Evolutionary conservation across 2,888 invertebrate species (phyloP).

Genomic region (Thymelicus sylvestris): DNA sequence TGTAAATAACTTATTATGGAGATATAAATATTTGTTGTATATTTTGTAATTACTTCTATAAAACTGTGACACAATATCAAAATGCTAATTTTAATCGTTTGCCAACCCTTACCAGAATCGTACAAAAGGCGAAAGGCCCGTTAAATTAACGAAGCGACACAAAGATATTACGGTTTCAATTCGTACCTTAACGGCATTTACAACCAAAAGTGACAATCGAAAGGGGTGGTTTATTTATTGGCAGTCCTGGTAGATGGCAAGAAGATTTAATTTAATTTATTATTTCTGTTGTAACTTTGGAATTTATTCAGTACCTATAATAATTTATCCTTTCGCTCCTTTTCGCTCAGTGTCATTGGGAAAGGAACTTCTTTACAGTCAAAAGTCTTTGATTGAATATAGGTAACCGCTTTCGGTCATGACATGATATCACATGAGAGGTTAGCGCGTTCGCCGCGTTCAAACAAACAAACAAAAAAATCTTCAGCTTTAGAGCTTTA

Average conservation of each 20-base stretch:
- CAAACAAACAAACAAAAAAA: too few relatives aligned
- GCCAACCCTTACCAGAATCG: constrained; percentile 19
- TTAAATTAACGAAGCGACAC: constrained; percentile 32
- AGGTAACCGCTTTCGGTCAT: too few relatives aligned
- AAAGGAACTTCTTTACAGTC: too few relatives aligned
- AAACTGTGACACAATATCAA: neutral
- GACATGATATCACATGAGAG: too few relatives aligned
- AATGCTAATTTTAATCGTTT: constrained; percentile 1
- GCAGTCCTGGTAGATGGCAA: neutral
- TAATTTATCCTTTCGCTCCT: neutral
- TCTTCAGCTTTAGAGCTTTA: too few relatives aligned
- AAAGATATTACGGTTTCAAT: constrained; percentile 34
- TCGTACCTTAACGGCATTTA: constrained; percentile 24
- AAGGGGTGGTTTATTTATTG: constrained; percentile 20
- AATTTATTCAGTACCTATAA: neutral
- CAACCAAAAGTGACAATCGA: constrained; percentile 32
- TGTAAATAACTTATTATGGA: too few relatives aligned
- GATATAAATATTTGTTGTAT: too few relatives aligned
- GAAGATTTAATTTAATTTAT: neutral
- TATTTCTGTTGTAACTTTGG: neutral
- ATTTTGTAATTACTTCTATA: too few relatives aligned
- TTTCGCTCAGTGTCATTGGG: too few relatives aligned
- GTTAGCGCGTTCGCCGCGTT: too few relatives aligned
- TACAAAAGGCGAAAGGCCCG: constrained; percentile 19
- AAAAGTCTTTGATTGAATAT: too few relatives aligned